These are phyloP conservation scores for Pachycephus smyrnensis DNA, from an alignment of 2,888 invertebrate genomes.

Conservation along the genomic window DNA sequence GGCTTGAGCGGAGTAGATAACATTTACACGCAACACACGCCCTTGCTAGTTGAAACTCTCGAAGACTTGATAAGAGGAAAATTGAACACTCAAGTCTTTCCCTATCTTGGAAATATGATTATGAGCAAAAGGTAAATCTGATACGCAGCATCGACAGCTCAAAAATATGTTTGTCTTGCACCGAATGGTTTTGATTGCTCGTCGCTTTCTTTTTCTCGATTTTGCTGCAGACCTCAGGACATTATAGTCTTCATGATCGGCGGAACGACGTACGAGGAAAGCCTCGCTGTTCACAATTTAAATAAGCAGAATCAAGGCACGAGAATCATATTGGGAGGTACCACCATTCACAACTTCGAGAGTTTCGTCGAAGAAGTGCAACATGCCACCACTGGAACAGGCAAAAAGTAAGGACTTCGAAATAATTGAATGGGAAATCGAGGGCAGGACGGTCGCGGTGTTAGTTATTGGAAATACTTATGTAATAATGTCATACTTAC, in stretches of 20 bases:
- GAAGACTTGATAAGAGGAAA: conserved; percentile 93
- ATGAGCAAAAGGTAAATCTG: conserved; percentile 68
- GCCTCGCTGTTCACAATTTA: conserved; percentile 84
- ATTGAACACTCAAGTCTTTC: conserved; percentile 87
- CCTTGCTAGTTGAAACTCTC: conserved; percentile 87
- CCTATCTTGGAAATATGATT: conserved; percentile 76
- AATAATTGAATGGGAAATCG: conserved; percentile 39
- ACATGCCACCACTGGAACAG: conserved; percentile 75
- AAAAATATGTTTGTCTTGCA: not conserved
- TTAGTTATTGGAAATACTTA: not conserved
- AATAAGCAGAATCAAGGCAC: conserved; percentile 81
- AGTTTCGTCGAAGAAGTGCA: conserved; percentile 84
- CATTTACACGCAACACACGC: conserved; percentile 99
- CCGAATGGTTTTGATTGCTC: not conserved
- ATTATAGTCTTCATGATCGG: conserved; percentile 97
- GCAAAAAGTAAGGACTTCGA: conserved; percentile 72
- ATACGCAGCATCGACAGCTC: not conserved
- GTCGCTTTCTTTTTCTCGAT: conserved; percentile 1
- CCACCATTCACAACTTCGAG: conserved; percentile 88
- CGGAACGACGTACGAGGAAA: conserved; percentile 97
- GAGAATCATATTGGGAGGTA: conserved; percentile 90
- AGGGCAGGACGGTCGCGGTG: not conserved
- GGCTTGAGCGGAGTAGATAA: conserved; percentile 97
- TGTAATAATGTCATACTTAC: not conserved
- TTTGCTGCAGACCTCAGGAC: conserved; percentile 80